A percentile compares a stretch with the other conserved stretches of the same genome.
Conservation (phyloP, 2,888 invertebrate genomes). For the Pollenia labialis region DNA sequence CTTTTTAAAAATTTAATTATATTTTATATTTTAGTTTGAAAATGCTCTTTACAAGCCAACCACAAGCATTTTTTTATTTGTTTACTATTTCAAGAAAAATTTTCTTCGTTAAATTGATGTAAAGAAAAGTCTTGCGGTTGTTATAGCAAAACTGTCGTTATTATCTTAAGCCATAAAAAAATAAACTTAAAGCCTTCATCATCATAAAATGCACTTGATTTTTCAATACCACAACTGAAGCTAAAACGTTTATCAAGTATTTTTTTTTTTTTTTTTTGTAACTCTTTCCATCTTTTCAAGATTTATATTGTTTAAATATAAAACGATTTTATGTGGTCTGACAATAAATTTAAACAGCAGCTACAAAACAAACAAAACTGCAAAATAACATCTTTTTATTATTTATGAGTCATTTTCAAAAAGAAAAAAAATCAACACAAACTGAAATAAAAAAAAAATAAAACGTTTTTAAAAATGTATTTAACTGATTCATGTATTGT, state of each 20-base stretch:
- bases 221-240: conserved; percentile 54
- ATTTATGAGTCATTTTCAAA: conserved; percentile 49
- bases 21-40: not conserved
- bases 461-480: not conserved
- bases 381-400: conserved; percentile 49
- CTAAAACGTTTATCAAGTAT: conserved; percentile 34
- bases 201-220: conserved; percentile 48
- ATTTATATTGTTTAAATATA: conserved; percentile 61
- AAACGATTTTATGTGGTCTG: conserved; percentile 65
- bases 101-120: conserved; percentile 1
- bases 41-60: not conserved
- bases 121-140: conserved; percentile 44
- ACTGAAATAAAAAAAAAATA: not conserved
- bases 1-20: too few relatives aligned
- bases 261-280: conserved; percentile 29
- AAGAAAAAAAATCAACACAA: not conserved
- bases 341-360: conserved; percentile 47
- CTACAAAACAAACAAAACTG: not conserved
- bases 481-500: conserved; percentile 62
- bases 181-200: conserved; percentile 26
- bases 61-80: not conserved
- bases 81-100: conserved; percentile 27
- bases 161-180: conserved; percentile 3
- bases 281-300: conserved; percentile 40
- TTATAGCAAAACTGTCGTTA: conserved; percentile 27